Conservation (phyloP, 2,797 vertebrate genomes). For the Rhynchotus rufescens region DNA sequence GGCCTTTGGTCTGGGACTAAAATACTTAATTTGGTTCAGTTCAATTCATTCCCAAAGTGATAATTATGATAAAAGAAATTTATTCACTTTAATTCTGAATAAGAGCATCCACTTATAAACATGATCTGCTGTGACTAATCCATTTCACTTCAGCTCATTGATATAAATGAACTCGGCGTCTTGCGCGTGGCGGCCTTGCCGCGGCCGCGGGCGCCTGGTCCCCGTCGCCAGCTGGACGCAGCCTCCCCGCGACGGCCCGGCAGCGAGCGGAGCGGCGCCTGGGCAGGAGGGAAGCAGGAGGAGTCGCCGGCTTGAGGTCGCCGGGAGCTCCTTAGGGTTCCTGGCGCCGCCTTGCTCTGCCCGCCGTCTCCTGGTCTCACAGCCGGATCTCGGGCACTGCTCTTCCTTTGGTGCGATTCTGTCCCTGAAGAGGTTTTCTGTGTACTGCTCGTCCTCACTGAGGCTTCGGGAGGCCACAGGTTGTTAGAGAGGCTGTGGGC, state of each 20-base stretch:
- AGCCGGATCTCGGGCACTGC: too few relatives aligned
- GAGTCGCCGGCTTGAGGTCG: background rate
- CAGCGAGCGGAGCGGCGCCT: too few relatives aligned
- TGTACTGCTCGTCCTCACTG: rapidly evolving
- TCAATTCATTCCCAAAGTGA: background rate
- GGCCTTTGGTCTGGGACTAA: background rate
- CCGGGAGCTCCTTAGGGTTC: rapidly evolving
- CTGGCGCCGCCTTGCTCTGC: background rate
- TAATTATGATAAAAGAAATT: background rate
- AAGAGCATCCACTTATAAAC: background rate
- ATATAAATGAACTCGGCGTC: background rate
- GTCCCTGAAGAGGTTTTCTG: background rate
- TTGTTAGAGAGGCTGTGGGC: background rate
- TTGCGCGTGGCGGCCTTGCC: background rate
- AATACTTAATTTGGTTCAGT: background rate
- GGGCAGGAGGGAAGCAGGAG: too few relatives aligned
- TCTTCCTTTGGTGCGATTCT: background rate
- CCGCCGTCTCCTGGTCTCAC: rapidly evolving
- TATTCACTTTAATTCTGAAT: background rate
- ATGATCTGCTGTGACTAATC: background rate
- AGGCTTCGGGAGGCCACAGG: background rate
- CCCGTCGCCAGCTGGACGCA: too few relatives aligned
- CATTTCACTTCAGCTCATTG: background rate
- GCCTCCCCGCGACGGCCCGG: too few relatives aligned
- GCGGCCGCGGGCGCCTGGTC: too few relatives aligned